Conservation (phyloP, 2,888 invertebrate genomes). For the Eristalis arbustorum region DNA sequence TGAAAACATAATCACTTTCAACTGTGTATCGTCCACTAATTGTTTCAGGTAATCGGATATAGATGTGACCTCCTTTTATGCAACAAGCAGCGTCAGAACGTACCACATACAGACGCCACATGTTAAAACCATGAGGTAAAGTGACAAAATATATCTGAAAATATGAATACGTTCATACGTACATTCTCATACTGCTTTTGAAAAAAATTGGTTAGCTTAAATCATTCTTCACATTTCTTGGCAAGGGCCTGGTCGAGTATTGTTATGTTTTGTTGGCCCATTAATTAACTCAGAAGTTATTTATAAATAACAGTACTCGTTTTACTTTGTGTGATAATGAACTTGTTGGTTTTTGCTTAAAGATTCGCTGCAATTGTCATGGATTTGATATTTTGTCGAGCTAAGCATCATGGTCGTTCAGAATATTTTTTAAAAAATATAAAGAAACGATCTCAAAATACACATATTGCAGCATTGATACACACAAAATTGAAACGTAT, state of each 20-base stretch:
- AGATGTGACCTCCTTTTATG: constrained; percentile 30
- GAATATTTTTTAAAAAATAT: background rate
- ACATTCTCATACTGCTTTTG: background rate
- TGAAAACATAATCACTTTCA: constrained; percentile 36
- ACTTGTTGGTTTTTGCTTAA: constrained; percentile 23
- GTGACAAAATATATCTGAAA: constrained; percentile 5
- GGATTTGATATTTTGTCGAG: constrained; percentile 18
- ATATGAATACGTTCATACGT: background rate
- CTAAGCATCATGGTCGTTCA: constrained; percentile 4
- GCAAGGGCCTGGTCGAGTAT: background rate
- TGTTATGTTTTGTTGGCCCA: background rate
- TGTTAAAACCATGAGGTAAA: constrained; percentile 10
- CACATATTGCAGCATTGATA: background rate
- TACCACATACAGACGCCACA: background rate
- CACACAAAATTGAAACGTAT: background rate
- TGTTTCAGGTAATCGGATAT: constrained; percentile 59
- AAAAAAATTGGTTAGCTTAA: constrained; percentile 15
- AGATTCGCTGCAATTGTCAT: constrained; percentile 16
- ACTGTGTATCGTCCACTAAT: constrained; percentile 50
- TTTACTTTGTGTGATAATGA: constrained; percentile 44
- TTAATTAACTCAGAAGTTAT: background rate
- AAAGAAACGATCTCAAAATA: too few relatives aligned
- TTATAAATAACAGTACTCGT: background rate
- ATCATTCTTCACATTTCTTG: background rate
- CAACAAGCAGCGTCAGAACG: background rate